Evolutionary conservation across 2,888 invertebrate genomes (phyloP).

Genomic region (Chloromyia formosa): DNA sequence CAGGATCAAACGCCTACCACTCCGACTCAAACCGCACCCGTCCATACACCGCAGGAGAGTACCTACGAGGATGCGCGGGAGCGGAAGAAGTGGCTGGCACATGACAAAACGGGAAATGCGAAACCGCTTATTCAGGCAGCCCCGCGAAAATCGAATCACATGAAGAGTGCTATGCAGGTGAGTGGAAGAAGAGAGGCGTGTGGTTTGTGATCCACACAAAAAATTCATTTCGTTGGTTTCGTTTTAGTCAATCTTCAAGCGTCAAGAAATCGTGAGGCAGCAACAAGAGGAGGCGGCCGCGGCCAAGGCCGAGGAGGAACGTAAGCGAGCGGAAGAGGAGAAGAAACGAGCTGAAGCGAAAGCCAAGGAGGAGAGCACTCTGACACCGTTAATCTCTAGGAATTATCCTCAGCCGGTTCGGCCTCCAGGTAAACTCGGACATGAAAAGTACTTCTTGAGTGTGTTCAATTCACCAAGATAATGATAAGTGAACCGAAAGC

Average conservation of each 20-base stretch:
- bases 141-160: constrained; percentile 66
- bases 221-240: background rate
- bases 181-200: too few species aligned
- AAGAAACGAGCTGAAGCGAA: constrained; percentile 55
- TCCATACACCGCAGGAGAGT: constrained; percentile 49
- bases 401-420: constrained; percentile 56
- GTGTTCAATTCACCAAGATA: too few species aligned
- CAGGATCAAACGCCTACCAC: background rate
- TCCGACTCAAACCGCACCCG: background rate
- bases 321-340: constrained; percentile 55
- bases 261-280: constrained; percentile 58
- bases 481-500: too few species aligned
- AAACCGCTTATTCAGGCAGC: constrained; percentile 60
- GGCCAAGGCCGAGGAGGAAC: constrained; percentile 45
- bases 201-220: background rate
- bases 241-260: constrained; percentile 57
- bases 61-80: constrained; percentile 47
- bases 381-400: constrained; percentile 59
- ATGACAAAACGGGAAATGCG: constrained; percentile 68
- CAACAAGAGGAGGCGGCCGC: constrained; percentile 55
- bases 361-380: constrained; percentile 56
- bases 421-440: constrained; percentile 47
- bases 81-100: constrained; percentile 65
- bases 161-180: constrained; percentile 68
- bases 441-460: too few species aligned